Evolutionary conservation across 2,797 vertebrate genomes (phyloP).

Genomic region (Netta rufina): DNA sequence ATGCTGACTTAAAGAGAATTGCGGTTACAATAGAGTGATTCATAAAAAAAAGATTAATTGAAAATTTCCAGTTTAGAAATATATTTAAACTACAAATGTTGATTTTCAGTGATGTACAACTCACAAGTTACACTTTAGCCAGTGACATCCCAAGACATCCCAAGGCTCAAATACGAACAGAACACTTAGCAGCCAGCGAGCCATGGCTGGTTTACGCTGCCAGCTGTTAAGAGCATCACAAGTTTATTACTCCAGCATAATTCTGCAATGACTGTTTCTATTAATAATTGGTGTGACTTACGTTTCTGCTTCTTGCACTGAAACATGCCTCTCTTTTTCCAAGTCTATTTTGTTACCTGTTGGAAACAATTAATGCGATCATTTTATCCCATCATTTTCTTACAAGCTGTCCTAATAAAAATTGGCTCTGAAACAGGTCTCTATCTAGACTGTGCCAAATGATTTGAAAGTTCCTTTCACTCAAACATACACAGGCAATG

Average conservation of each 20-base stretch:
- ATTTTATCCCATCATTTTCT: background rate
- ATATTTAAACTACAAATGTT: background rate
- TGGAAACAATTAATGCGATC: conserved; percentile 27
- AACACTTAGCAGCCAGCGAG: background rate
- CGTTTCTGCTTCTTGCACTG: conserved; percentile 95
- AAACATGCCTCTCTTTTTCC: conserved; percentile 97
- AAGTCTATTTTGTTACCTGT: conserved; percentile 98
- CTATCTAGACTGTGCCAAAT: background rate
- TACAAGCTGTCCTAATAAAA: background rate
- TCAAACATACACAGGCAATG: background rate
- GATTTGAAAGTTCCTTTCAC: background rate
- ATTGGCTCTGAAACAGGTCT: background rate
- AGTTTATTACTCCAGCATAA: conserved; percentile 36
- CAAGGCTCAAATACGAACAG: background rate
- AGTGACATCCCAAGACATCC: background rate
- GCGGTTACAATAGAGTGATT: background rate
- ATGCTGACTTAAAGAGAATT: background rate
- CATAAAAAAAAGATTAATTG: background rate
- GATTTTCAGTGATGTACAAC: background rate
- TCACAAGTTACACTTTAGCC: background rate
- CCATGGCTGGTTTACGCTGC: background rate
- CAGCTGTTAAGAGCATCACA: conserved; percentile 12
- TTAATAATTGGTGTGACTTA: conserved; percentile 72
- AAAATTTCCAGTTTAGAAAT: background rate
- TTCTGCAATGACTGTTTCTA: conserved; percentile 1